Evolutionary conservation across 1,140 invertebrate species (phyloP), one percentile per base, ranked within the genome.

Genomic region (Holotrichia oblita): DNA sequence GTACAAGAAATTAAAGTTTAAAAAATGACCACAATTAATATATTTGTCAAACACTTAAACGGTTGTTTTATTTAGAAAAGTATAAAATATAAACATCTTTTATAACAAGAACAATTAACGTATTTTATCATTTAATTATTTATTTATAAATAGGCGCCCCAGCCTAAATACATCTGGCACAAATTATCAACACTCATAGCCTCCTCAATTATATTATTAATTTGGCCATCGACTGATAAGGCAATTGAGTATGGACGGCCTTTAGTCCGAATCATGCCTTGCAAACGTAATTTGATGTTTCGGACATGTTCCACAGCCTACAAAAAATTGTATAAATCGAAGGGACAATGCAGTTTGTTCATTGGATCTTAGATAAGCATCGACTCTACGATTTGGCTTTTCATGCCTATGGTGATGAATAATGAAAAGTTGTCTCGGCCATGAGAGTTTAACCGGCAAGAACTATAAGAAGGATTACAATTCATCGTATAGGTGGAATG

Each of bases 151-250:
- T 93, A 97, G 8, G 96, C 89, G 61, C 94, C 94, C 98, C 98
- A 99, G 9, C 98, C 98, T 79, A 96, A 91, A 85, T 97, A 99
- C 98, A 99, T 99, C 87, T 95, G 93, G 83, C 95, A 95, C 0
- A 99, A 89, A 88, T 98, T 98, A 80, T 94, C 92, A 75, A 95
- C 87, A 86, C 92, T 94, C 2, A 94, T 98, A 2, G 98, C 97
- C 89, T 99, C 97, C 40, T 93, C 90, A 72, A 99, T 98, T 2
- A 99, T 88, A 84, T 94, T 92, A 86, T 97, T 94, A 0, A 96
- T 95, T 89, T 99, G 97, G 7, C 97, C 97, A 88, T 98, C 96
- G 0, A 97, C 93, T n/a, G 97, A 98, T 74, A 89, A 86, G 42
- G 88, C 91, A 81, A 90, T 89, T 2, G 90, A 90, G 72, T 89